Evolutionary conservation across 2,113 vertebrate genomes (phyloP).

Genomic region (Eulacestoma nigropectus): DNA sequence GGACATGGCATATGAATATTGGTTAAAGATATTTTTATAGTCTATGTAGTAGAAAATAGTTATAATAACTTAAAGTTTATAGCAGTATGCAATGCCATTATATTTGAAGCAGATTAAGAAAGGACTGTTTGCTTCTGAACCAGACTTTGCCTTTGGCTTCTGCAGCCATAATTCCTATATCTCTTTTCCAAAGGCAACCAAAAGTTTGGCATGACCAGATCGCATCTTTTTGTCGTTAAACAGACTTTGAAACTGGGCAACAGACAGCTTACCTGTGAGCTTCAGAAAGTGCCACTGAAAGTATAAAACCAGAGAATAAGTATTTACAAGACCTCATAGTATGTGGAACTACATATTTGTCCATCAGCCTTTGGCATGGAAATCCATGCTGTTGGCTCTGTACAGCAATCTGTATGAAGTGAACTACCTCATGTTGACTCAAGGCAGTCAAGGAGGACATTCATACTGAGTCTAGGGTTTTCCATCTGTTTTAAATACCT

Average conservation of each 20-base stretch:
- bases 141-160: neutral
- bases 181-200: neutral
- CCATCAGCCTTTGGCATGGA: neutral
- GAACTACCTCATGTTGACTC: neutral
- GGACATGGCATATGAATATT: neutral
- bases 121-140: neutral
- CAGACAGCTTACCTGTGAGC: neutral
- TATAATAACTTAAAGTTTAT: neutral
- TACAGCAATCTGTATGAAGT: neutral
- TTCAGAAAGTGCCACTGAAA: neutral
- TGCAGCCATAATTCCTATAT: neutral
- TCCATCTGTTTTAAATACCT: slow-evolving; percentile 11
- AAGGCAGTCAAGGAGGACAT: neutral
- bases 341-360: neutral
- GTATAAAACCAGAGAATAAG: neutral
- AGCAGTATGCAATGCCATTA: neutral
- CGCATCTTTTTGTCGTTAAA: neutral
- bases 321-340: neutral
- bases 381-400: neutral
- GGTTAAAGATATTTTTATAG: neutral
- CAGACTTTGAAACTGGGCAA: neutral
- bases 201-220: neutral
- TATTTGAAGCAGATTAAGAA: neutral
- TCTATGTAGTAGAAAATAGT: neutral
- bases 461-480: neutral